Evolutionary conservation across 2,113 vertebrate genomes (phyloP).

Genomic region (Neogale vison): DNA sequence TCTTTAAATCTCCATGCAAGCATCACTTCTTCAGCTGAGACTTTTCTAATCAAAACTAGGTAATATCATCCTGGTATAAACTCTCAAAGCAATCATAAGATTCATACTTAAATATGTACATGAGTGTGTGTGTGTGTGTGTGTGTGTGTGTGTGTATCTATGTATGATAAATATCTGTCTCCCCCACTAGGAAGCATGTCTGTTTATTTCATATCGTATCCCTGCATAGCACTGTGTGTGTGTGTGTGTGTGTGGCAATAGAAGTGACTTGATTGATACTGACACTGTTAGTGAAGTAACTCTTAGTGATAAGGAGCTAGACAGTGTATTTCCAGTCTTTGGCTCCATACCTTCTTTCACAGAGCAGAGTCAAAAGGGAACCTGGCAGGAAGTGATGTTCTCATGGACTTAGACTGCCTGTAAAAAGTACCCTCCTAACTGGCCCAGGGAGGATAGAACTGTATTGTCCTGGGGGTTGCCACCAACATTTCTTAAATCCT

Average conservation of each 20-base stretch:
- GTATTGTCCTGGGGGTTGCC: not conserved
- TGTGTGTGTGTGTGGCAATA: not conserved
- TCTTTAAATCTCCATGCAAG: not conserved
- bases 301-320: not conserved
- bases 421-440: too few species aligned
- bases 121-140: not conserved
- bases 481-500: not conserved
- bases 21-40: not conserved
- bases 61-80: not conserved
- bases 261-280: not conserved
- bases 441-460: not conserved
- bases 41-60: not conserved
- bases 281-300: not conserved
- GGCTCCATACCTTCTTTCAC: not conserved
- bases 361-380: not conserved
- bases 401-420: not conserved
- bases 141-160: not conserved
- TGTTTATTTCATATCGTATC: not conserved
- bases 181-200: not conserved
- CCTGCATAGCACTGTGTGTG: not conserved
- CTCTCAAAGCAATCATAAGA: not conserved
- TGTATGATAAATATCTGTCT: not conserved
- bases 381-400: too few species aligned
- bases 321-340: not conserved
- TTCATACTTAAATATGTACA: not conserved